Conservation (phyloP, 2,797 vertebrate genomes). For the Schizothorax lantsangensis region DNA sequence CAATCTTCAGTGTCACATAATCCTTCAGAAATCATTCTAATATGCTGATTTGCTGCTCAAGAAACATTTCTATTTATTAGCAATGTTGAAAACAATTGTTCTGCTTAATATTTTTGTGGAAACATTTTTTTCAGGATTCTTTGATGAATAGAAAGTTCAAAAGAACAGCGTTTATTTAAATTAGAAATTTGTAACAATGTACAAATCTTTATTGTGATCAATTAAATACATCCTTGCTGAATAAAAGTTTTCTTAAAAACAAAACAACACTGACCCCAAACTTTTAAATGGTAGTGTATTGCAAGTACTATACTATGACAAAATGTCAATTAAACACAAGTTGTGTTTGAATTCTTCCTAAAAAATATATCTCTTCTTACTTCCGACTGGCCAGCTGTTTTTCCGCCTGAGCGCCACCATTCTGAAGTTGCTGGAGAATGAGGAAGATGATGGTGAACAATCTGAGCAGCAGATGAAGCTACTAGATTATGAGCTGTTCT, state of each 20-base stretch:
- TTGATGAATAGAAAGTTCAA: background rate
- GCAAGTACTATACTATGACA: no score
- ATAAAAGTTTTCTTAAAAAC: background rate
- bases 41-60: no score
- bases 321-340: background rate
- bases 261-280: no score
- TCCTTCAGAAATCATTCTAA: background rate
- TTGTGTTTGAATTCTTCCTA: background rate
- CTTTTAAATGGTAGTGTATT: background rate
- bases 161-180: background rate
- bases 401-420: conserved; percentile 94
- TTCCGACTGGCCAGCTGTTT: conserved; percentile 80
- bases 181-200: background rate
- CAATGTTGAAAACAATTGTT: background rate
- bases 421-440: conserved; percentile 88
- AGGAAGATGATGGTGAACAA: conserved; percentile 73
- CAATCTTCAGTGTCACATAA: background rate
- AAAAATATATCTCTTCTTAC: background rate
- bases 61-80: background rate
- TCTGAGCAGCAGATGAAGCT: conserved; percentile 77
- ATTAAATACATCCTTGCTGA: background rate
- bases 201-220: background rate
- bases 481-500: conserved; percentile 87
- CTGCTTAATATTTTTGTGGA: background rate
- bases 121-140: background rate